These are phyloP conservation scores for Subanguina moxae DNA, from an alignment of 1,140 invertebrate species.

Conservation along the genomic window DNA sequence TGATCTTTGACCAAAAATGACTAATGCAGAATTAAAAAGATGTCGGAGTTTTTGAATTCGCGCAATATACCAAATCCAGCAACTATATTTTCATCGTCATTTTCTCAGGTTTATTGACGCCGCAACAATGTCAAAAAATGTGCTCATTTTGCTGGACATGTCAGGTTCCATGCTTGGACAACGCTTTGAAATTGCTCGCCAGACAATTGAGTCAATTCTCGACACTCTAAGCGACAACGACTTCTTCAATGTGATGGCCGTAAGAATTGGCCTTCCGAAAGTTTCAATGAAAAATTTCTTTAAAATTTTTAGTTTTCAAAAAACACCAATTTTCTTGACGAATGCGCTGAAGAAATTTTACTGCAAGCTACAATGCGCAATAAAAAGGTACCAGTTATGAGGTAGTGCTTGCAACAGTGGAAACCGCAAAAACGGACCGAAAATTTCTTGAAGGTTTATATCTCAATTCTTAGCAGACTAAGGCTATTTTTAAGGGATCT, in stretches of 20 bases:
- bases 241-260: conserved; percentile 83
- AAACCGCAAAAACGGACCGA: too few relatives aligned
- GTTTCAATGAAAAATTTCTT: conserved; percentile 60
- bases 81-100: neutral
- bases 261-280: conserved; percentile 53
- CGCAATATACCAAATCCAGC: too few relatives aligned
- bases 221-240: conserved; percentile 96
- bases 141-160: conserved; percentile 88
- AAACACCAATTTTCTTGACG: conserved; percentile 60
- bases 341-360: conserved; percentile 55
- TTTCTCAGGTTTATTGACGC: conserved; percentile 79
- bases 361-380: conserved; percentile 63
- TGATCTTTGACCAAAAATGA: too few relatives aligned
- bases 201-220: conserved; percentile 78
- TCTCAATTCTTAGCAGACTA: too few relatives aligned
- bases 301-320: conserved; percentile 60
- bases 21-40: too few relatives aligned
- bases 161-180: conserved; percentile 95
- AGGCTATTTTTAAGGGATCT: too few relatives aligned
- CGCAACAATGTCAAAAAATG: conserved; percentile 91
- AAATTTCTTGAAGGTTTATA: too few relatives aligned
- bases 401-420: too few relatives aligned
- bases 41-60: neutral
- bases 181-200: conserved; percentile 83
- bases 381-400: conserved; percentile 51